Conservation (phyloP, 2,797 vertebrate species). For the Periophthalmus magnuspinnatus region DNA sequence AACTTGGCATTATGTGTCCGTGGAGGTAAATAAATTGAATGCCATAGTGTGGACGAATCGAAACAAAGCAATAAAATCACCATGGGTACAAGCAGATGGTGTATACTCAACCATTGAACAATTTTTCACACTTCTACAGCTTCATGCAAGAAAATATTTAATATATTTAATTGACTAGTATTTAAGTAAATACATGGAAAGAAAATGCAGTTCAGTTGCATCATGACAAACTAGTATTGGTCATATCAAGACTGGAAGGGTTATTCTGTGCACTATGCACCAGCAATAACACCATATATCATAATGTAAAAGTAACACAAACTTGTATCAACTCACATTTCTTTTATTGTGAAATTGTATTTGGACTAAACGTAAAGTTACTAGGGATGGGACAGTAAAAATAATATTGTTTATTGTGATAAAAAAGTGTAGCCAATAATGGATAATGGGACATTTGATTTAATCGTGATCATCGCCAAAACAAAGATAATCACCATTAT, state of each 20-base stretch:
- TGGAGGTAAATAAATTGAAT: no score
- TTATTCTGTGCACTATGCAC: not conserved
- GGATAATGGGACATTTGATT: no score
- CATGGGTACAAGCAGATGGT: no score
- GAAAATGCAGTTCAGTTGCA: not conserved
- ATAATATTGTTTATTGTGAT: no score
- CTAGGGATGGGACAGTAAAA: no score
- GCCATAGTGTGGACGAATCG: not conserved
- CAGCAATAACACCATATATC: not conserved
- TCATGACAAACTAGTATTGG: not conserved
- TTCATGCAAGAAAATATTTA: no score
- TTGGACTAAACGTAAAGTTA: not conserved
- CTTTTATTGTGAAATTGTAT: not conserved
- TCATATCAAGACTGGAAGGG: not conserved
- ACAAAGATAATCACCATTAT: no score
- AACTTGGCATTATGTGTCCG: no score
- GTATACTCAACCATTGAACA: no score
- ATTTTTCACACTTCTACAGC: no score
- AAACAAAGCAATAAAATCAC: not conserved
- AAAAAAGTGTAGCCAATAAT: no score
- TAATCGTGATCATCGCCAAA: no score
- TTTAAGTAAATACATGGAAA: not conserved
- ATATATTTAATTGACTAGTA: not conserved
- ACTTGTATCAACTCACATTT: not conserved
- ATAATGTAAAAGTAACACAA: not conserved